Evolutionary conservation across 1,140 invertebrate species (phyloP).

Genomic region (Wiebesia pumilae): DNA sequence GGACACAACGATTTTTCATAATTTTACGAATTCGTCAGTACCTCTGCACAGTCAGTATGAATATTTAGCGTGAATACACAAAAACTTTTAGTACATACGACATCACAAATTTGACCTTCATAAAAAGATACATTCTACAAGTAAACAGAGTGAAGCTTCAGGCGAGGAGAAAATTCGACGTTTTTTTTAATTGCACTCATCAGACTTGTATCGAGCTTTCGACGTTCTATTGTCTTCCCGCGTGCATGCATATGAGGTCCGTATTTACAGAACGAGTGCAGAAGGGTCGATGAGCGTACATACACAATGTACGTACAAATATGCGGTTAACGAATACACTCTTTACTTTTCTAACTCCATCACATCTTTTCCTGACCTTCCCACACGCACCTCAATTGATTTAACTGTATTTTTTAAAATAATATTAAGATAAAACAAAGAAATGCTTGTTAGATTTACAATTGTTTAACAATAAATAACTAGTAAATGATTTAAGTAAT

Average conservation of each 20-base stretch:
- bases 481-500: too few species aligned
- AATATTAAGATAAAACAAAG: too few species aligned
- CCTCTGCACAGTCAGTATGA: slow-evolving; percentile 24
- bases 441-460: too few species aligned
- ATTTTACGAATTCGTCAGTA: not conserved
- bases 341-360: not conserved
- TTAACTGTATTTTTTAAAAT: too few species aligned
- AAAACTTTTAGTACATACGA: not conserved
- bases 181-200: slow-evolving; percentile 42
- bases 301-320: slow-evolving; percentile 20
- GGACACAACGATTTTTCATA: not conserved
- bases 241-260: slow-evolving; percentile 19
- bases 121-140: slow-evolving; percentile 12
- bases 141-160: slow-evolving; percentile 19
- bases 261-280: slow-evolving; percentile 46
- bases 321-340: slow-evolving; percentile 27
- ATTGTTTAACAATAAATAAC: too few species aligned
- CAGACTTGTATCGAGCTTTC: slow-evolving; percentile 9
- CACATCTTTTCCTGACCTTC: not conserved
- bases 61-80: not conserved
- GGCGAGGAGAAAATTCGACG: not conserved
- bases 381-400: not conserved
- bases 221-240: not conserved
- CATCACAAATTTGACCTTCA: not conserved
- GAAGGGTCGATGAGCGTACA: slow-evolving; percentile 5